phyloP scores from a whole-genome alignment of 2,888 invertebrate species.

The Diarsia mendica region DNA sequence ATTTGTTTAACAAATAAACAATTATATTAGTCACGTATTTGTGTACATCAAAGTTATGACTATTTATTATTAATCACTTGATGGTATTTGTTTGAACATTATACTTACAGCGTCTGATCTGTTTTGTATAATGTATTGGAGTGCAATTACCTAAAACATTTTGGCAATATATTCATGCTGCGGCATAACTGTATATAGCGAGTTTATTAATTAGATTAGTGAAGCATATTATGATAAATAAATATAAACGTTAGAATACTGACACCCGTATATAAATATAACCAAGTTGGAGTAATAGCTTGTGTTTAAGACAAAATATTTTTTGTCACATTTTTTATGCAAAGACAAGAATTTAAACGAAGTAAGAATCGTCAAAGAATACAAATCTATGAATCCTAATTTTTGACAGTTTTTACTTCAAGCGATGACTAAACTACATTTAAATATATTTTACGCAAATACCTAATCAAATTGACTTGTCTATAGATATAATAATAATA shows the following conservation, averaged over 20 bases:
- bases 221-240: background rate
- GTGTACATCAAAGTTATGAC: conserved; percentile 16
- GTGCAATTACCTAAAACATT: conserved; percentile 39
- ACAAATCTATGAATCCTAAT: background rate
- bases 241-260: background rate
- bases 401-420: background rate
- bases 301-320: no score
- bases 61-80: conserved; percentile 29
- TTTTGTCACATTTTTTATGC: no score
- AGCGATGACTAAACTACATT: background rate
- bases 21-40: conserved; percentile 17
- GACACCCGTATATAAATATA: background rate
- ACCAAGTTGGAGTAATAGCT: background rate
- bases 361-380: background rate
- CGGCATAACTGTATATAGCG: background rate
- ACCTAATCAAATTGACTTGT: no score
- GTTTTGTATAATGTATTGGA: conserved; percentile 47
- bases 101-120: conserved; percentile 39
- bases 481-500: no score
- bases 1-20: conserved; percentile 11
- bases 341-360: background rate
- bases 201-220: background rate
- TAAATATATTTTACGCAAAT: background rate
- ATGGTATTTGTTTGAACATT: conserved; percentile 34
- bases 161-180: conserved; percentile 34